Evolutionary conservation across 1,140 invertebrate species (phyloP).

Genomic region (Chrysopa pallens): DNA sequence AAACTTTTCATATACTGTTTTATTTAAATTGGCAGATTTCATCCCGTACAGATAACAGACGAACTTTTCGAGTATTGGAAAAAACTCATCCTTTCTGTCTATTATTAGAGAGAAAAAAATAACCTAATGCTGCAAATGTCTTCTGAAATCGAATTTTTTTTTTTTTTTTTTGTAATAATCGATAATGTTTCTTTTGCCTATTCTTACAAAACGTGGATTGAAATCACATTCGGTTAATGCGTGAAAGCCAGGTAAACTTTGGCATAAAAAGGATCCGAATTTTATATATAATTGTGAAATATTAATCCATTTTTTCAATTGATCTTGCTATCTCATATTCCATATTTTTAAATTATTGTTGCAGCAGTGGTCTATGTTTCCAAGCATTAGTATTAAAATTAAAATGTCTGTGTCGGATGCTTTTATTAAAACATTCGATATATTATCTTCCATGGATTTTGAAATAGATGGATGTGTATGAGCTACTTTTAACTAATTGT

Average conservation of each 20-base stretch:
- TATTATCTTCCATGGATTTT: slow-evolving; percentile 2
- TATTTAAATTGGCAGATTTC: slow-evolving; percentile 14
- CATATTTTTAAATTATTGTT: slow-evolving; percentile 7
- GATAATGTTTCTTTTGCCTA: slow-evolving; percentile 4
- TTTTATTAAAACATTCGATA: slow-evolving; percentile 5
- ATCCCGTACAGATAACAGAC: slow-evolving; percentile 24
- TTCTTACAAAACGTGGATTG: slow-evolving; percentile 6
- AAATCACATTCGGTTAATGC: slow-evolving; percentile 7
- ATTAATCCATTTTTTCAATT: slow-evolving; percentile 6
- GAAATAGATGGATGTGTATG: too few species aligned
- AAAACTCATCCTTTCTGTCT: slow-evolving; percentile 3
- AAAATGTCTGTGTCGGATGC: slow-evolving; percentile 7
- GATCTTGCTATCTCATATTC: slow-evolving; percentile 5
- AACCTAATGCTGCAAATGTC: slow-evolving; percentile 4
- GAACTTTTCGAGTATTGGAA: slow-evolving; percentile 8
- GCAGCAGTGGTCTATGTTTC: slow-evolving; percentile 5
- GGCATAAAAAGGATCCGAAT: slow-evolving; percentile 4
- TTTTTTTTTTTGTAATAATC: slow-evolving; percentile 5
- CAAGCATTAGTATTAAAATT: slow-evolving; percentile 8
- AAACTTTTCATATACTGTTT: slow-evolving; percentile 11
- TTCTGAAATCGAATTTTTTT: slow-evolving; percentile 4
- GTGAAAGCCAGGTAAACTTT: slow-evolving; percentile 7
- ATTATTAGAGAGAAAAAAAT: slow-evolving; percentile 3
- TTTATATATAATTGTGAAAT: slow-evolving; percentile 6
- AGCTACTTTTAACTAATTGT: slow-evolving; percentile 1